Conservation (phyloP, 2,888 invertebrate species). For the Antheraea yamamai region DNA sequence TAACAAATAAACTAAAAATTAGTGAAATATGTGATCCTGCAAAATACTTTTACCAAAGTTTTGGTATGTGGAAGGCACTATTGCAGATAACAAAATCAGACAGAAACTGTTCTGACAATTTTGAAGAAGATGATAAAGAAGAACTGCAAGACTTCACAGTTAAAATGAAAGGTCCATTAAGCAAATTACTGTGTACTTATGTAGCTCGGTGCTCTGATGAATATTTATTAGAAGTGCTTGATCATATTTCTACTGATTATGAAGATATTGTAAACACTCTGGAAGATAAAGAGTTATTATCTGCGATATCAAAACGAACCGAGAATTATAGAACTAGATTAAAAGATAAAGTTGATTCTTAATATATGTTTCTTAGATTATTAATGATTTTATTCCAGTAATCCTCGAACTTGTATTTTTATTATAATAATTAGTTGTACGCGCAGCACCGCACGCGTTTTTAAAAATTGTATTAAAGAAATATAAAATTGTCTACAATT, state of each 20-base stretch:
- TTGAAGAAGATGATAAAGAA: slow-evolving; percentile 57
- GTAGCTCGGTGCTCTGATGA: slow-evolving; percentile 58
- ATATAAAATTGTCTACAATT: no score
- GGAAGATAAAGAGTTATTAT: slow-evolving; percentile 45
- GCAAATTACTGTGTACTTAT: slow-evolving; percentile 58
- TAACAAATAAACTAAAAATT: slow-evolving; percentile 52
- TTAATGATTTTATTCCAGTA: neutral
- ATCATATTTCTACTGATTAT: slow-evolving; percentile 53
- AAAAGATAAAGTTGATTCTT: slow-evolving; percentile 58
- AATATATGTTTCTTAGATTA: slow-evolving; percentile 33
- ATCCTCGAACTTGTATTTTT: no score
- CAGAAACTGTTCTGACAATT: slow-evolving; percentile 49
- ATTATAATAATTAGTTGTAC: no score
- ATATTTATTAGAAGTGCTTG: slow-evolving; percentile 51
- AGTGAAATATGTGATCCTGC: slow-evolving; percentile 49
- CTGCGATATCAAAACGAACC: slow-evolving; percentile 49
- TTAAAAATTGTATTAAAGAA: no score
- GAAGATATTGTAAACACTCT: slow-evolving; percentile 53
- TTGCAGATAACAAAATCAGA: slow-evolving; percentile 47
- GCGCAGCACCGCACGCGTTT: no score
- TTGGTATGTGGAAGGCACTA: slow-evolving; percentile 64
- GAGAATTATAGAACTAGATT: slow-evolving; percentile 56
- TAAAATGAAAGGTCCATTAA: slow-evolving; percentile 55
- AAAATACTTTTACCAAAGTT: slow-evolving; percentile 57
- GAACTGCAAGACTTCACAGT: slow-evolving; percentile 52